Percentiles rank a stretch among this genome's conserved stretches.
Conservation (phyloP, 2,797 vertebrate species). For the Darevskia nairensis region DNA sequence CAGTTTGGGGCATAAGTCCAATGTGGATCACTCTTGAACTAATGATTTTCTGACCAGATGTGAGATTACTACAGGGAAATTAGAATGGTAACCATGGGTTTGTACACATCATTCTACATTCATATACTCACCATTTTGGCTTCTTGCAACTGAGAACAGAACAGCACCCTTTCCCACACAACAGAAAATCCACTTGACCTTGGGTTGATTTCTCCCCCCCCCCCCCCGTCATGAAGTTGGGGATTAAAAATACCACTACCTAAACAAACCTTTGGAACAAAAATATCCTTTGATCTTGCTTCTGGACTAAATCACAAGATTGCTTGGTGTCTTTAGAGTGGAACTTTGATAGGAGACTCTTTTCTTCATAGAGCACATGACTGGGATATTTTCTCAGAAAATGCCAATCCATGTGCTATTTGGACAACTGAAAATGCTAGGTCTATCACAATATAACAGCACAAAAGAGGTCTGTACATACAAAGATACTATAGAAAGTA, state of each 20-base stretch:
- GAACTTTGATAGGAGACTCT: not conserved
- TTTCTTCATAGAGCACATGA: not conserved
- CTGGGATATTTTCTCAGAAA: not conserved
- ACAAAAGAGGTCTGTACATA: not conserved
- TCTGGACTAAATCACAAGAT: not conserved
- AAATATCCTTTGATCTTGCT: not conserved
- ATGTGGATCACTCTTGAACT: conserved; percentile 20
- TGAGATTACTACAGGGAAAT: conserved; percentile 31
- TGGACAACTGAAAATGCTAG: not conserved
- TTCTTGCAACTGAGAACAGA: not conserved
- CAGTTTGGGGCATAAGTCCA: conserved; percentile 32
- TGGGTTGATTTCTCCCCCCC: not conserved
- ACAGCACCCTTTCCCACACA: not conserved
- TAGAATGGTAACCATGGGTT: not conserved
- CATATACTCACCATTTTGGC: not conserved
- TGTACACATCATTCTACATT: not conserved
- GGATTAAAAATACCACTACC: not conserved
- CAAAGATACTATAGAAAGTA: not conserved
- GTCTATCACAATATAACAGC: not conserved
- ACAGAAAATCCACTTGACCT: not conserved
- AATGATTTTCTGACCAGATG: conserved; percentile 26
- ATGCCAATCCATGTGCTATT: not conserved
- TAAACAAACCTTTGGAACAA: not conserved
- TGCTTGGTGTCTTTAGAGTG: accelerated
- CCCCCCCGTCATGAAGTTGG: accelerated